Percentiles rank a stretch among this genome's conserved stretches.
Conservation (phyloP, 2,797 vertebrate species). For the Pseudochirops cupreus region DNA sequence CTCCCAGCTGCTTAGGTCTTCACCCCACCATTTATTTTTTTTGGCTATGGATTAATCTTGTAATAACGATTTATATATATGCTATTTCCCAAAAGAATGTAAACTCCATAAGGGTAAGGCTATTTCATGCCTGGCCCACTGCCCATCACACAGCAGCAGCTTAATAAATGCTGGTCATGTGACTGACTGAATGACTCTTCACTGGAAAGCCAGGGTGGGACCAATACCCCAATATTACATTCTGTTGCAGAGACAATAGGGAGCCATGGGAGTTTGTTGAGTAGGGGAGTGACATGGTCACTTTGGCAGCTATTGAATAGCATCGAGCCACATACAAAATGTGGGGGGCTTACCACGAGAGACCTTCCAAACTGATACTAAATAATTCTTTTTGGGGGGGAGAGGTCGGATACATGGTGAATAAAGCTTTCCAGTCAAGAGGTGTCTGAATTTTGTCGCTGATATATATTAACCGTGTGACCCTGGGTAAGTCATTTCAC, state of each 20-base stretch:
- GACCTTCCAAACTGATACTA: not conserved
- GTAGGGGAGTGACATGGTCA: not conserved
- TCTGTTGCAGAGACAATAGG: not conserved
- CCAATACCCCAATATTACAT: not conserved
- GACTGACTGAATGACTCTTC: not conserved
- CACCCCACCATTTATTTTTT: not conserved
- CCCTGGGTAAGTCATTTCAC: not conserved
- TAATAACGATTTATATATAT: not conserved
- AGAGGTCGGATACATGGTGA: not conserved
- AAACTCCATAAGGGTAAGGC: not conserved
- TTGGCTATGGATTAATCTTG: not conserved
- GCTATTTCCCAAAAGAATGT: not conserved
- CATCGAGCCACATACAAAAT: not conserved
- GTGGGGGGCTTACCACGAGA: not conserved
- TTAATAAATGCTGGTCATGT: not conserved
- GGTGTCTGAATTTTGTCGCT: too few relatives aligned
- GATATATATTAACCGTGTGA: not conserved
- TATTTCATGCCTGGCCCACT: not conserved
- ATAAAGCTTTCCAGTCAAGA: not conserved
- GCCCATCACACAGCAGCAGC: not conserved
- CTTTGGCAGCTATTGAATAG: not conserved
- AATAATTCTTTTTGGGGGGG: not conserved
- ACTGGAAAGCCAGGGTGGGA: not conserved
- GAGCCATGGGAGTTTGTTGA: not conserved
- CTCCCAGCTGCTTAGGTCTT: not conserved